Base-by-base conservation (phyloP, 2,888 invertebrate genomes). In the Eilema depressum region DNA sequence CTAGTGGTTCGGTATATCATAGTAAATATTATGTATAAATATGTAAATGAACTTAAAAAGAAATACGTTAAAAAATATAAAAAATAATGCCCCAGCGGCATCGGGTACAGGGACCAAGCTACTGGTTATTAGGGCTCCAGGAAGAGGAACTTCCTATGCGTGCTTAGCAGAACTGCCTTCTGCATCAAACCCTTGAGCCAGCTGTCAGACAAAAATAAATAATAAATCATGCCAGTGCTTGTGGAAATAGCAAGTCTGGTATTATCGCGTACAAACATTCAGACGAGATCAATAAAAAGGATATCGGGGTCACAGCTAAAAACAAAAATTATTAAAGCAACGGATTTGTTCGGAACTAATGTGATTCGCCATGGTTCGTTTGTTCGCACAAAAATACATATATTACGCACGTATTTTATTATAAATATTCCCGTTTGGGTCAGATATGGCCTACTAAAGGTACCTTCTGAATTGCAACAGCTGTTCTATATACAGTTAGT, bases 291-390 rank as follows among this genome's bases (percentile, higher is more conserved):
- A 53, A 63, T 63, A 47, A 30, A 64, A 41, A 47, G 17, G 33
- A 28, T n/a, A 37, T 63, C 68, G 57, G 57, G 17, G 28, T 37
- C 41, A 63, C 30, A 69, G 37, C 23, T 63, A 63, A 63, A 69
- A 53, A 4, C 28, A 63, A 70, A 66, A 62, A 37, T 70, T 41
- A 66, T 37, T 63, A 70, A 70, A 62, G 66, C 37, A 69, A 66
- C 57, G 62, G 33, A 66, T 70, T 70, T 70, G 62, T 70, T 63
- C 25, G 66, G 62, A 70, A 70, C 70, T 41, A 41, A 70, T 66
- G n/a, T 8, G 57, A 70, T 70, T 70, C n/a, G 70, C 30, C 41
- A 66, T 57, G 70, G 66, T 70, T 63, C 62, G 56, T 70, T 57
- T 63, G 41, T 66, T 66, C 62, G 28, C n/a, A 37, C 62, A 56